Percentiles rank a stretch among this genome's conserved stretches.
Evolutionary conservation across 2,888 invertebrate species (phyloP).

Genomic region (Nasonovia ribisnigri): DNA sequence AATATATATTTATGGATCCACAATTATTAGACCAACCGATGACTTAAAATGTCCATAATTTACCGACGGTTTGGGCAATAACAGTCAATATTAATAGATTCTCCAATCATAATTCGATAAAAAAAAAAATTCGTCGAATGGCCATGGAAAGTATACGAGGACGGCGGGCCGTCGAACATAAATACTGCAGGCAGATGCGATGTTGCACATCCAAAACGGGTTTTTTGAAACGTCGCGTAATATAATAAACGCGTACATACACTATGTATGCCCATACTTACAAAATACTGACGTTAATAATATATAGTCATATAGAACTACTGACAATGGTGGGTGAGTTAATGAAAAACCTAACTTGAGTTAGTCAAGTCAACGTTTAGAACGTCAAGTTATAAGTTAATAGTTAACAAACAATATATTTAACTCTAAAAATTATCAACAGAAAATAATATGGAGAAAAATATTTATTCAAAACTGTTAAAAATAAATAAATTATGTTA

Average conservation of each 20-base stretch:
- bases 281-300: not conserved
- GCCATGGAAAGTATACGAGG: not conserved
- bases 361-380: not conserved
- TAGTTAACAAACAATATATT: not conserved
- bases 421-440: not conserved
- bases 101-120: not conserved
- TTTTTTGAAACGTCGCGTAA: not conserved
- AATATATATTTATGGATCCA: constrained; percentile 6
- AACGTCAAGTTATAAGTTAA: not conserved
- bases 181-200: not conserved
- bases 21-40: constrained; percentile 14
- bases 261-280: not conserved
- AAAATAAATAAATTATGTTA: not conserved
- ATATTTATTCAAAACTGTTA: not conserved
- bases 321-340: not conserved
- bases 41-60: constrained; percentile 18
- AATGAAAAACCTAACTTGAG: not conserved
- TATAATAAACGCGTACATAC: not conserved
- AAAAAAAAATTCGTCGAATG: not conserved
- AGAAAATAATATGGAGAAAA: not conserved
- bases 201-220: not conserved
- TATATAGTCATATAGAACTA: not conserved
- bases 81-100: constrained; percentile 29
- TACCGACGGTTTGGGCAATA: not conserved
- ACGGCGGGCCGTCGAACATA: not conserved